phyloP scores from a whole-genome alignment of 2,113 vertebrate species.

The Misgurnus mizolepis region DNA sequence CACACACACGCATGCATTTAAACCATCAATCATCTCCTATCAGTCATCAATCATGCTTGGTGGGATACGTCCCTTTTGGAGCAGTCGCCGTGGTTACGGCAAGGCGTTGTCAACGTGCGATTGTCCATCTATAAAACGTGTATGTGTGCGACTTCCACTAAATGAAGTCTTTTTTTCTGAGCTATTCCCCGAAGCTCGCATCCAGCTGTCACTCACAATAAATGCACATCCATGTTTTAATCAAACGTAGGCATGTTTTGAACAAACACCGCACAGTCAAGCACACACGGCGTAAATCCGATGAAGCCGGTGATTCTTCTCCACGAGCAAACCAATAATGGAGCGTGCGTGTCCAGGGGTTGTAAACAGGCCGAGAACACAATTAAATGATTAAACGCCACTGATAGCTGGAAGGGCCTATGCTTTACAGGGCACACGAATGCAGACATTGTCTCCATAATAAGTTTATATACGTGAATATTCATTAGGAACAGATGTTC shows the following conservation, averaged over 20 bases:
- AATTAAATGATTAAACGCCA: constrained; percentile 46
- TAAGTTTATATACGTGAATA: constrained; percentile 35
- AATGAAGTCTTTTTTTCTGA: constrained; percentile 17
- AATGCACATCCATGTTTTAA: constrained; percentile 43
- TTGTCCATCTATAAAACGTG: not conserved
- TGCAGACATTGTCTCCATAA: constrained; percentile 31
- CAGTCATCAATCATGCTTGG: constrained; percentile 46
- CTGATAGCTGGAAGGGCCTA: constrained; percentile 41
- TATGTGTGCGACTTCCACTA: not conserved
- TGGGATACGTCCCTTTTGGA: constrained; percentile 44
- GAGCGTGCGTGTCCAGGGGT: constrained; percentile 4
- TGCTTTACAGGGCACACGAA: constrained; percentile 31
- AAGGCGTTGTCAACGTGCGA: constrained; percentile 15
- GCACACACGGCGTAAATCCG: constrained; percentile 9
- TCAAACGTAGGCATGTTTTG: constrained; percentile 26
- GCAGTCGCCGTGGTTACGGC: constrained; percentile 25
- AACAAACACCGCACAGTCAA: constrained; percentile 20
- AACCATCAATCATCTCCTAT: constrained; percentile 51
- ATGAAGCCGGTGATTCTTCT: constrained; percentile 27
- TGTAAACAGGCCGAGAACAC: constrained; percentile 27
- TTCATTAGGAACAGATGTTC: constrained; percentile 38
- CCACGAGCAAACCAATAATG: not conserved
- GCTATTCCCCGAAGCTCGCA: constrained; percentile 16
- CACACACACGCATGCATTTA: constrained; percentile 7
- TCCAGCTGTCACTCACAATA: constrained; percentile 31